These are phyloP conservation scores for Chironomus striatipennis DNA, from an alignment of 1,140 invertebrate species.

Conservation along the genomic window DNA sequence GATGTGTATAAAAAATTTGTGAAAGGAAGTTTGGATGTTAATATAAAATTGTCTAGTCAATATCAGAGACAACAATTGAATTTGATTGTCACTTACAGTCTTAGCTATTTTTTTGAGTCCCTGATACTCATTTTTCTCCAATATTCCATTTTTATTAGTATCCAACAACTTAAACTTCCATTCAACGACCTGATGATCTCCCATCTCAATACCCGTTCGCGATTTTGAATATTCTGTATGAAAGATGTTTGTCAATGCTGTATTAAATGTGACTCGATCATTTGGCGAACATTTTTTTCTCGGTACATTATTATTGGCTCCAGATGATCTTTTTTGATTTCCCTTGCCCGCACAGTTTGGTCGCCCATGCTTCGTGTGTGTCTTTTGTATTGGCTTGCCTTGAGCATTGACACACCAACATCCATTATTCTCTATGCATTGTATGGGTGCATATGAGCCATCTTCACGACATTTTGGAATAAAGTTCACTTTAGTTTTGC, in stretches of 20 bases:
- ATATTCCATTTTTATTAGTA: conserved; percentile 57
- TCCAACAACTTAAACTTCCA: conserved; percentile 87
- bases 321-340: conserved; percentile 39
- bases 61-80: background rate
- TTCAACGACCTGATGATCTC: conserved; percentile 50
- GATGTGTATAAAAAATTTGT: background rate
- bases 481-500: conserved; percentile 40
- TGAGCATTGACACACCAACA: conserved; percentile 70
- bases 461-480: conserved; percentile 66
- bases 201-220: conserved; percentile 31
- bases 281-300: conserved; percentile 49
- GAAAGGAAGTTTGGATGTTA: too few species aligned
- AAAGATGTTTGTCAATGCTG: conserved; percentile 72
- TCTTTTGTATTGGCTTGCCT: conserved; percentile 68
- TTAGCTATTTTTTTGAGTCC: conserved; percentile 70
- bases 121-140: conserved; percentile 72
- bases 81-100: conserved; percentile 44
- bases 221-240: conserved; percentile 60
- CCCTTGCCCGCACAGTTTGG: conserved; percentile 54
- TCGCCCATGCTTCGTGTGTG: conserved; percentile 54
- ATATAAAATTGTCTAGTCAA: too few species aligned
- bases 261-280: conserved; percentile 71
- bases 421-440: conserved; percentile 68
- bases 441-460: conserved; percentile 71
- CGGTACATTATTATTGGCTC: conserved; percentile 29